Percentiles rank a stretch among this genome's conserved stretches.
Evolutionary conservation across 2,113 vertebrate species (phyloP).

Genomic region (Ceuthmochares aereus): DNA sequence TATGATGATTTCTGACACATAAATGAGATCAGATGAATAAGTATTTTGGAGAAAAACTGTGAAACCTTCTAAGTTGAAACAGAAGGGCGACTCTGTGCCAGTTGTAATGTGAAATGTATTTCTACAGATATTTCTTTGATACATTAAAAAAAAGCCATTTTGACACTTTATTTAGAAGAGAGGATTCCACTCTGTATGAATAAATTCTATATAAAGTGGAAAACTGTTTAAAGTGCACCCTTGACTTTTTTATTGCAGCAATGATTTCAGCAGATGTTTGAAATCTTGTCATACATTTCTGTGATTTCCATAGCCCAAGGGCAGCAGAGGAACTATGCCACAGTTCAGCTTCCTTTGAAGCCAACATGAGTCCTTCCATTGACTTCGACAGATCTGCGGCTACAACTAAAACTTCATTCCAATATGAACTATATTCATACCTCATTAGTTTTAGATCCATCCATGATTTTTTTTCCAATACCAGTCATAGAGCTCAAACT

Average conservation of each 20-base stretch:
- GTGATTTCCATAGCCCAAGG: background rate
- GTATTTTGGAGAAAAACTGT: background rate
- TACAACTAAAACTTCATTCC: background rate
- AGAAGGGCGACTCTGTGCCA: background rate
- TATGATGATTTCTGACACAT: background rate
- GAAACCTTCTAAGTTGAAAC: background rate
- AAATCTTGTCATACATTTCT: background rate
- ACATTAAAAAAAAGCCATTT: background rate
- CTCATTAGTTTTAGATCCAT: background rate
- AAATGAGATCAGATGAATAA: background rate
- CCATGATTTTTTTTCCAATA: background rate
- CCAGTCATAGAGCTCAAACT: background rate
- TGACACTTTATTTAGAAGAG: slow-evolving; percentile 28
- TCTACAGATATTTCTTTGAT: background rate
- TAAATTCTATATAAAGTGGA: background rate
- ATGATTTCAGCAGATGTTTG: slow-evolving; percentile 27
- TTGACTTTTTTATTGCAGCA: background rate
- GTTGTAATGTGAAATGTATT: background rate
- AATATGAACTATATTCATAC: background rate
- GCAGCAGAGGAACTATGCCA: background rate
- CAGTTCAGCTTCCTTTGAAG: background rate
- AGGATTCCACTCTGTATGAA: background rate
- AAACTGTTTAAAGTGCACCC: background rate
- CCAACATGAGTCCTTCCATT: background rate
- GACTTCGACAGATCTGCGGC: background rate